Base-by-base conservation (phyloP, 2,888 invertebrate genomes). In the Panzeria rudis region DNA sequence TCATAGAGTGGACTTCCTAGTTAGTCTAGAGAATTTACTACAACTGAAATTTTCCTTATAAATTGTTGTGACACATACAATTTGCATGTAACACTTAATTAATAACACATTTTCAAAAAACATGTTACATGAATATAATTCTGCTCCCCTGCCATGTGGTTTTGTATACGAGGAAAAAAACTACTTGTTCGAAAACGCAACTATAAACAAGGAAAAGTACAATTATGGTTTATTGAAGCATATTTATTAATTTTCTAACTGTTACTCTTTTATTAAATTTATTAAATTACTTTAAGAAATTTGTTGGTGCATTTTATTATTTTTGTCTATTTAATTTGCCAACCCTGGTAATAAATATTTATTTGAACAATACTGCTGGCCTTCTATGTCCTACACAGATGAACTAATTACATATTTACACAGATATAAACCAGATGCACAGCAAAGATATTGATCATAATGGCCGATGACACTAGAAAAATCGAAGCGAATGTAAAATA, bases 11-110 rank as follows among this genome's bases (percentile, higher is more conserved):
- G n/a, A 50, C 41, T 71, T 52, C 17, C n/a, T 73, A 7, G 47
- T 25, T 52, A 15, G 56, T 47, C 32, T 59, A 41, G 52, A 52
- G 66, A 41, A 44, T 72, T 54, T 44, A 44, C 50, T 47, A 38
- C 52, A 64, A 77, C 66, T 64, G 56, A 64, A 77, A 64, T 82
- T 56, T 76, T 77, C 9, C 56, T 62, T 64, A 75, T 71, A 85
- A 78, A 78, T 82, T 85, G 78, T 79, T 85, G 29, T 82, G 82
- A 85, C 82, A 76, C 75, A 82, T 73, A 82, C 78, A 61, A 79
- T 79, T 85, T 82, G 85, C 85, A 82, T 82, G 85, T 82, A 75
- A 85, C 78, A 85, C 82, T 85, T 85, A 85, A 85, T 85, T 85
- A 85, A 79, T 82, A 79, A 71, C 72, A 81, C 35, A 75, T 61